These are phyloP conservation scores for Conus ventricosus DNA, from an alignment of 1,140 invertebrate genomes.

Conservation along the genomic window DNA sequence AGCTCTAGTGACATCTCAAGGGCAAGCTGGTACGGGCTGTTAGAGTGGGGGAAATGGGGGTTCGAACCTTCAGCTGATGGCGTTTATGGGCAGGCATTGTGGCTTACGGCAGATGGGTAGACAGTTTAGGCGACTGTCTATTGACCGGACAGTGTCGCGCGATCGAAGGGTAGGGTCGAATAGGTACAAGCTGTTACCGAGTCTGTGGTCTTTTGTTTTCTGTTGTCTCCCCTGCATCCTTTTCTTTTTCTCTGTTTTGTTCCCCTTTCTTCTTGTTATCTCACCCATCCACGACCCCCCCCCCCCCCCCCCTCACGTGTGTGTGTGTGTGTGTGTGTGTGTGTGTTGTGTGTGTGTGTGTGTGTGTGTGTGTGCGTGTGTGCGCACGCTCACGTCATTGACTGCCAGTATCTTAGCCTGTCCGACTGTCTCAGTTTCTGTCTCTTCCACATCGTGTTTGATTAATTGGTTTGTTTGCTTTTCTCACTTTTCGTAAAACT, in stretches of 20 bases:
- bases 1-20: background rate
- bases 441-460: too few species aligned
- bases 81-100: background rate
- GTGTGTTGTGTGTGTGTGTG: too few species aligned
- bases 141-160: background rate
- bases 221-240: background rate
- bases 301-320: too few species aligned
- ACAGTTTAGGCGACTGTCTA: background rate
- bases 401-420: too few species aligned
- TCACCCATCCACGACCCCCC: background rate
- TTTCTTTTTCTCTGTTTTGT: background rate
- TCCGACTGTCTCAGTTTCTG: too few species aligned
- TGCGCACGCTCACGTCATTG: too few species aligned
- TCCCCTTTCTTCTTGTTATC: background rate
- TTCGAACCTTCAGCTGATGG: background rate
- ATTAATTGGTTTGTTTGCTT: too few species aligned
- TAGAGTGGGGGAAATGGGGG: background rate
- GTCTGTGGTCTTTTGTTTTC: background rate
- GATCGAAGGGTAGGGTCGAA: background rate
- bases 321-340: too few species aligned
- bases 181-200: background rate
- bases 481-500: too few species aligned
- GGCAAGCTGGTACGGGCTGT: background rate
- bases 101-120: background rate
- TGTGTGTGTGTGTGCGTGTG: too few species aligned